These are phyloP conservation scores for Serripes groenlandicus DNA, from an alignment of 2,888 invertebrate genomes.

Conservation along the genomic window DNA sequence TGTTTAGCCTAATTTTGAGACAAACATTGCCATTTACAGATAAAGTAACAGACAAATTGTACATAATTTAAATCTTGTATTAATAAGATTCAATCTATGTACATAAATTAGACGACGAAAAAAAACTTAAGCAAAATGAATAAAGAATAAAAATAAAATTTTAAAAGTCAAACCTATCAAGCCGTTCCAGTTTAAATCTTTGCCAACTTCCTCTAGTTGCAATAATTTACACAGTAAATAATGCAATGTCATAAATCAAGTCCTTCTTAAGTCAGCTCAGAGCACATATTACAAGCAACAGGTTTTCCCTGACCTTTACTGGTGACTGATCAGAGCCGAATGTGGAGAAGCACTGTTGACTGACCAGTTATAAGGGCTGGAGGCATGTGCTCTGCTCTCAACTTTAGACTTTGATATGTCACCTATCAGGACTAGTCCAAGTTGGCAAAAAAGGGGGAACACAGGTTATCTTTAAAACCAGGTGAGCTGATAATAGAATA, in stretches of 20 bases:
- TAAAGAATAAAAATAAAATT: not conserved
- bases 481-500: conserved; percentile 43
- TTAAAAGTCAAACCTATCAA: not conserved
- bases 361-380: conserved; percentile 58
- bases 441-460: conserved; percentile 1
- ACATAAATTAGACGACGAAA: too few relatives aligned
- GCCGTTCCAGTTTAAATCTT: conserved; percentile 6
- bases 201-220: conserved; percentile 2
- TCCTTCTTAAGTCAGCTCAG: conserved; percentile 11
- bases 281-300: conserved; percentile 18
- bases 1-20: too few relatives aligned
- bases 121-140: too few relatives aligned
- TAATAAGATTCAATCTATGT: too few relatives aligned
- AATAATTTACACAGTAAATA: conserved; percentile 22
- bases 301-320: conserved; percentile 15
- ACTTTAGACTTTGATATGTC: conserved; percentile 69
- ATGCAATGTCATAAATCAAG: conserved; percentile 22
- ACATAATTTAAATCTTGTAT: too few relatives aligned
- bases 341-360: conserved; percentile 32
- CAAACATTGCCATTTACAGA: too few relatives aligned
- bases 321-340: conserved; percentile 13
- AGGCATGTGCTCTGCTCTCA: conserved; percentile 57
- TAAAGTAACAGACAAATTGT: too few relatives aligned
- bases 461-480: conserved; percentile 26
- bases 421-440: conserved; percentile 40